phyloP scores from a whole-genome alignment of 2,113 vertebrate genomes.

The Tragelaphus imberbis region DNA sequence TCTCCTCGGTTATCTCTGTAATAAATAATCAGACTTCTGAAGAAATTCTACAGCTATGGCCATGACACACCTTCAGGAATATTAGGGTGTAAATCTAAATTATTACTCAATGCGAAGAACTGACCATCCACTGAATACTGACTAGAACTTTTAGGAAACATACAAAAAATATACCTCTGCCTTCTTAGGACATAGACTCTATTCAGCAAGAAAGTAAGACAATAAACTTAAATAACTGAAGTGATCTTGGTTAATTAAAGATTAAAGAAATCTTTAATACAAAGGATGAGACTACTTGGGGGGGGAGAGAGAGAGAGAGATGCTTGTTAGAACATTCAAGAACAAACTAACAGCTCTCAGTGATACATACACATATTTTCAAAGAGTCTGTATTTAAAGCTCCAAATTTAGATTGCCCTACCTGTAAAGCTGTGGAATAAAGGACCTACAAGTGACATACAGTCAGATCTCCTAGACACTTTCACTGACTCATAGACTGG shows the following conservation, averaged over 20 bases:
- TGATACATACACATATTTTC: not conserved
- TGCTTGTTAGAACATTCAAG: not conserved
- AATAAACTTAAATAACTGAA: not conserved
- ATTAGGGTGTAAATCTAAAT: not conserved
- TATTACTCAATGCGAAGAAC: not conserved
- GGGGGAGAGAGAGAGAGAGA: not conserved
- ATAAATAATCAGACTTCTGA: not conserved
- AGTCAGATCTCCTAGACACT: not conserved
- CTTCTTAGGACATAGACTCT: not conserved
- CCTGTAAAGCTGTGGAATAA: not conserved
- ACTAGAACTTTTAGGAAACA: constrained; percentile 22
- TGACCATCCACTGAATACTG: not conserved
- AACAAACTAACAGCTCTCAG: not conserved
- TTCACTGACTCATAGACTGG: not conserved
- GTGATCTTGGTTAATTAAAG: not conserved
- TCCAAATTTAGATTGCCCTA: not conserved
- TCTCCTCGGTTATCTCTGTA: not conserved
- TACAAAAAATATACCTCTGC: not conserved
- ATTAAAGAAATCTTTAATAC: not conserved
- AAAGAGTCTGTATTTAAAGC: not conserved
- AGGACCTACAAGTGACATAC: not conserved
- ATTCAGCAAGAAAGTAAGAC: not conserved
- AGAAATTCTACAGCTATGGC: not conserved
- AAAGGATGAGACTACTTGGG: not conserved
- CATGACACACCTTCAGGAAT: not conserved